These are phyloP conservation scores for Drosophila stalkeri DNA, from an alignment of 2,888 invertebrate genomes.

Conservation along the genomic window DNA sequence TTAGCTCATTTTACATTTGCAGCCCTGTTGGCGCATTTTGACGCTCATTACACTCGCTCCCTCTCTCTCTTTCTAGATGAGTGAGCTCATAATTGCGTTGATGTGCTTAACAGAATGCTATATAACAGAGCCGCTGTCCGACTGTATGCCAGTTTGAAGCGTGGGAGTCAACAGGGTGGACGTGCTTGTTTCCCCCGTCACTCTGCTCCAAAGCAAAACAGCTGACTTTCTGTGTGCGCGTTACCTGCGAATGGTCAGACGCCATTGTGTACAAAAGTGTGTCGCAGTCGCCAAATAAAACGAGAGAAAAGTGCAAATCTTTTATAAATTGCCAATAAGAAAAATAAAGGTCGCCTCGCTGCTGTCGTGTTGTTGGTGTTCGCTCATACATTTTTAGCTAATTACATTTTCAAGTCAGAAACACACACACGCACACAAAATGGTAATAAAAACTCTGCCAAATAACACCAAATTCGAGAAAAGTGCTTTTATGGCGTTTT, in stretches of 20 bases:
- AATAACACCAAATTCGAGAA: slow-evolving; percentile 8
- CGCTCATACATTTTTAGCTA: slow-evolving; percentile 48
- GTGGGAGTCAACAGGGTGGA: neutral
- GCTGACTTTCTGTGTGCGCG: slow-evolving; percentile 42
- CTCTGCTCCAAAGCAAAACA: slow-evolving; percentile 25
- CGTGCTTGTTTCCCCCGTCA: slow-evolving; percentile 14
- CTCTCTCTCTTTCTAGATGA: neutral
- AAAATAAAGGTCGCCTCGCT: slow-evolving; percentile 35
- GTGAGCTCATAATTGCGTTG: neutral
- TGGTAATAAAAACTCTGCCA: slow-evolving; percentile 45
- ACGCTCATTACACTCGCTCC: neutral
- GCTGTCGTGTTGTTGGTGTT: slow-evolving; percentile 34
- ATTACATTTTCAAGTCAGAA: slow-evolving; percentile 21
- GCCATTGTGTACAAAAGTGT: slow-evolving; percentile 65
- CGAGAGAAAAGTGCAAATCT: slow-evolving; percentile 35
- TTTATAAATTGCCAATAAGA: slow-evolving; percentile 49
- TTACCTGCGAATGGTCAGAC: slow-evolving; percentile 48
- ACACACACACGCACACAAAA: slow-evolving; percentile 44
- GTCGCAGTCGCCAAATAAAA: slow-evolving; percentile 41
- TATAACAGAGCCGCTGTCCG: neutral
- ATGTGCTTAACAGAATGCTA: neutral
- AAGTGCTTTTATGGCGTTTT: slow-evolving; percentile 43
- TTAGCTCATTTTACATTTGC: neutral
- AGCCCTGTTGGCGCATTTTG: neutral
- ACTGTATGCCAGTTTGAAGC: neutral